Base-by-base conservation (phyloP, 2,797 vertebrate genomes). In the Acomys russatus region DNA sequence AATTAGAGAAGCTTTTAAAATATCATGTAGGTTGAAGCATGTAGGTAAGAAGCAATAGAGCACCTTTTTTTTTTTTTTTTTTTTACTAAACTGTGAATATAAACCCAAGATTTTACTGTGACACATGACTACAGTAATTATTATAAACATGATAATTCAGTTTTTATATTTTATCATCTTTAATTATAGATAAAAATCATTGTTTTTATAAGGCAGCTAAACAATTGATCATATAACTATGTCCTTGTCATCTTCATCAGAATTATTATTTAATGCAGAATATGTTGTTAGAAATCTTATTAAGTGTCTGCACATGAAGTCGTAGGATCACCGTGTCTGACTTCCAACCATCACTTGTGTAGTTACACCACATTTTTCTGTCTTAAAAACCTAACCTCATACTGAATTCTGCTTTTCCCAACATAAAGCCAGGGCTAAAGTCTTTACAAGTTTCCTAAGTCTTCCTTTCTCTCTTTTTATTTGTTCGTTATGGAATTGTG, bases 111-210 rank as follows among this genome's bases (percentile, higher is more conserved):
- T 88, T 91, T 59, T 82, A 83, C 12, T 82, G 33, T 61, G 51
- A 8, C 44, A 90, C 56, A 35, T 78, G 76, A 76, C 30, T 56
- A 22, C 6, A 70, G 28, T n/a, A 25, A 90, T 88, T 85, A 14
- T 68, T 91, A 35, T 79, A 90, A 68, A 68, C n/a, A 44, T 9
- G 15, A 8, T 79, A 76, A 92, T 59, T 3, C 0, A 78, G 2
- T 87, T 94, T 92, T 93, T 83, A 87, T 91, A 51, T 88, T 89
- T 96, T 80, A 15, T 4, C 9, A 80, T 30, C 25, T 91, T 91
- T 92, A 5, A 11, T 7, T 35, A 22, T 90, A 18, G 82, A 61
- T 61, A 83, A 92, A n/a, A 90, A 44, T 82, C 9, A 92, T 64
- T 1, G 14, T 84, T 82, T 91, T 92, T 70, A 28, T 1, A 64